These are phyloP conservation scores for Xenotilapia longispinis DNA, from an alignment of 2,113 vertebrate genomes.

Conservation along the genomic window DNA sequence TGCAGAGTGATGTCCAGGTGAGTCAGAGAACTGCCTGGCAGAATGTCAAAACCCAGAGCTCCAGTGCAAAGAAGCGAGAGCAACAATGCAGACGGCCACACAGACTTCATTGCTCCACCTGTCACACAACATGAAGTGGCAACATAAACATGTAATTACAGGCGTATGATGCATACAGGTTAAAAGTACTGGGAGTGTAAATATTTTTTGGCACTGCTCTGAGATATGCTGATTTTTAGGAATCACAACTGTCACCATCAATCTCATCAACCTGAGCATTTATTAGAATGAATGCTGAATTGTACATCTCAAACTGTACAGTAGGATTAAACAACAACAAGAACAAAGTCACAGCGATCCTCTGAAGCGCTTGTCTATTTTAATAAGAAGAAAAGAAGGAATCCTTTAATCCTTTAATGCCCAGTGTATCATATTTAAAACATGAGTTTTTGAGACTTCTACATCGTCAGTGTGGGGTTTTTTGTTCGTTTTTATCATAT, in stretches of 20 bases:
- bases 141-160: background rate
- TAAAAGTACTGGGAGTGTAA: no score
- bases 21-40: background rate
- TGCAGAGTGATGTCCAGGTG: slow-evolving; percentile 43
- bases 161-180: background rate
- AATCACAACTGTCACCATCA: background rate
- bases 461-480: background rate
- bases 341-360: background rate
- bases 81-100: background rate
- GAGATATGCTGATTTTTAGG: background rate
- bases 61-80: slow-evolving; percentile 18
- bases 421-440: background rate
- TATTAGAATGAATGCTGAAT: background rate
- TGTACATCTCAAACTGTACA: background rate
- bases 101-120: background rate
- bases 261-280: background rate
- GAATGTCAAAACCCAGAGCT: slow-evolving; percentile 20
- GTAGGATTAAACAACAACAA: accelerated
- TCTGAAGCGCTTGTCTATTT: background rate
- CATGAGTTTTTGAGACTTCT: background rate
- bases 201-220: background rate
- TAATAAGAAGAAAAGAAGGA: background rate
- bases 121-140: background rate
- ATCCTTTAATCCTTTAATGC: background rate
- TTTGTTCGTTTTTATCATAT: background rate